A percentile compares a stretch with the other conserved stretches of the same genome.
phyloP scores from a whole-genome alignment of 2,888 invertebrate genomes.

The Pediacus dermestoides region DNA sequence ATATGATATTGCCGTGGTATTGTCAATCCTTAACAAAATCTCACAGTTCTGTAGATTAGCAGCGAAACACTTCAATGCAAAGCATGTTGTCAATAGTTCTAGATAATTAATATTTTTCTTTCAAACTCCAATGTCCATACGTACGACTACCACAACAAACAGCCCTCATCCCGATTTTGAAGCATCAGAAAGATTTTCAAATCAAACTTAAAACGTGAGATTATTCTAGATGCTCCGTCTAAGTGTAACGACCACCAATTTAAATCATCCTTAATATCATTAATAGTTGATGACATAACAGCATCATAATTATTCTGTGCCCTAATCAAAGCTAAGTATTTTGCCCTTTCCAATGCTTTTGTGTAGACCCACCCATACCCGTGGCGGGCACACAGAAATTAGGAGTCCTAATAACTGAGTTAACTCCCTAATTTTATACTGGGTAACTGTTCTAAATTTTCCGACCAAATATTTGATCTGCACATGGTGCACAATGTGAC shows the following conservation, averaged over 20 bases:
- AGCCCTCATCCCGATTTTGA: conserved; percentile 24
- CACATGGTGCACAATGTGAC: neutral
- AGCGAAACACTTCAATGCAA: conserved; percentile 18
- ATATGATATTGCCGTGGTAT: conserved; percentile 13
- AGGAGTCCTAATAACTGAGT: conserved; percentile 20
- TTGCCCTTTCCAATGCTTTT: conserved; percentile 14
- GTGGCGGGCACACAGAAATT: conserved; percentile 23
- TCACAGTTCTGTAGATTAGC: neutral
- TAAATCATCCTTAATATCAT: conserved; percentile 9
- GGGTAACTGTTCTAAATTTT: conserved; percentile 9
- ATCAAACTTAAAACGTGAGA: too few species aligned
- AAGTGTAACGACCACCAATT: too few species aligned
- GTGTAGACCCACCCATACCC: conserved; percentile 20
- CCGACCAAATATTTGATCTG: conserved; percentile 3
- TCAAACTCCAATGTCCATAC: conserved; percentile 20
- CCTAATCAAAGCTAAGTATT: conserved; percentile 17
- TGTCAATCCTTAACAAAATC: conserved; percentile 12
- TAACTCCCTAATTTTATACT: conserved; percentile 16
- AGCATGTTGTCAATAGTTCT: conserved; percentile 16
- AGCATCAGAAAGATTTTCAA: conserved; percentile 25
- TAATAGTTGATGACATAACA: conserved; percentile 4
- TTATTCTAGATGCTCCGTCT: too few species aligned
- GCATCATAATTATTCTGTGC: conserved; percentile 13
- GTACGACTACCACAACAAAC: conserved; percentile 12
- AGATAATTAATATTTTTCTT: conserved; percentile 21